phyloP scores from a whole-genome alignment of 2,888 invertebrate genomes.

The Trissolcus japonicus region DNA sequence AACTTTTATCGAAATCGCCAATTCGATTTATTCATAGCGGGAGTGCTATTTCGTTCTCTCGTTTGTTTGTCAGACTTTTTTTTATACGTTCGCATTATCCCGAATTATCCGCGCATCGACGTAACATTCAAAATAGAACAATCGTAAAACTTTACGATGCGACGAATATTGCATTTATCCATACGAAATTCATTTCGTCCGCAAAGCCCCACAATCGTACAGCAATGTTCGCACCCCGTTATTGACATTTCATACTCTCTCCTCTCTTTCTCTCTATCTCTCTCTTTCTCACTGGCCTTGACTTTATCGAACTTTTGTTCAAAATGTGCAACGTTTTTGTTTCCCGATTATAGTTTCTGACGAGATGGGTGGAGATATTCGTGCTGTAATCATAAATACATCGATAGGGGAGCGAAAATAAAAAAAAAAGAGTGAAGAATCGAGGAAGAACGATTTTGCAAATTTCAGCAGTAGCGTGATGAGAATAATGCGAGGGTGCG shows the following conservation, averaged over 20 bases:
- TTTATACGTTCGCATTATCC: too few species aligned
- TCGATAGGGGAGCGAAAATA: constrained; percentile 18
- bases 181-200: constrained; percentile 21
- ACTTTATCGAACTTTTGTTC: constrained; percentile 1
- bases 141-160: constrained; percentile 24
- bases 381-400: constrained; percentile 44
- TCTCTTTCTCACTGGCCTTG: constrained; percentile 4
- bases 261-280: constrained; percentile 3
- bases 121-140: constrained; percentile 10
- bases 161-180: constrained; percentile 35
- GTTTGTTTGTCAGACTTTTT: too few species aligned
- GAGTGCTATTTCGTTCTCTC: too few species aligned
- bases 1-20: neutral
- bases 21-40: too few species aligned
- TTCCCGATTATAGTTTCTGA: constrained; percentile 16
- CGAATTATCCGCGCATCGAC: constrained; percentile 1
- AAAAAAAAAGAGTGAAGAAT: constrained; percentile 17
- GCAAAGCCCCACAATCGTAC: neutral
- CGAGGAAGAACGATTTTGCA: constrained; percentile 42
- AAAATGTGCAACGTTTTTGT: constrained; percentile 33
- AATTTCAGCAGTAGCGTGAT: constrained; percentile 53
- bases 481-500: constrained; percentile 41
- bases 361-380: constrained; percentile 24
- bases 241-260: constrained; percentile 41
- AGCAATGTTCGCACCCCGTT: constrained; percentile 24